These are phyloP conservation scores for Gallinago solitaria DNA, from an alignment of 2,797 vertebrate species.

Conservation along the genomic window DNA sequence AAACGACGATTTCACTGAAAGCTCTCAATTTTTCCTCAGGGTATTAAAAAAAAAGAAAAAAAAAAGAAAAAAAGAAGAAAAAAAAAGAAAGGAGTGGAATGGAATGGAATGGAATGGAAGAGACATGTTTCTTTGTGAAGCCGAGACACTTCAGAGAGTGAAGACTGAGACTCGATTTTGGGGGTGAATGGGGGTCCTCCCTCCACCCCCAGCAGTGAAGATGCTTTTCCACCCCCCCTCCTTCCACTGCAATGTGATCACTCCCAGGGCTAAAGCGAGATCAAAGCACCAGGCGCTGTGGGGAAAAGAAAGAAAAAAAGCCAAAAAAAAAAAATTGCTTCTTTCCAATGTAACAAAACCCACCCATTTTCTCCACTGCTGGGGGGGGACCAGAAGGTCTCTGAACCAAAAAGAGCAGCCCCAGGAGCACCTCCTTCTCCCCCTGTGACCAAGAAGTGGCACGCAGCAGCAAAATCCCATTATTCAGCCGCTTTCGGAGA, in stretches of 20 bases:
- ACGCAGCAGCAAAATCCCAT: background rate
- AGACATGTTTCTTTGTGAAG: background rate
- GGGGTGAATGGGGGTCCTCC: accelerated
- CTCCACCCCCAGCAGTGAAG: background rate
- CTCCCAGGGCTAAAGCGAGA: background rate
- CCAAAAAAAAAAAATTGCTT: background rate
- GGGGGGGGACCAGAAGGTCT: background rate
- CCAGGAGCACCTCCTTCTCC: background rate
- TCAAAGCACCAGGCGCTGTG: background rate
- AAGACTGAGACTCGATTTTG: background rate
- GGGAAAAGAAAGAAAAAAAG: no score
- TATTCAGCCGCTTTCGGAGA: background rate
- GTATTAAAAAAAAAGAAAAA: background rate
- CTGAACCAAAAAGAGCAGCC: background rate
- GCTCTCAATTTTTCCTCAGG: background rate
- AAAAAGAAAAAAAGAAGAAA: background rate
- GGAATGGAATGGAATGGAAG: background rate
- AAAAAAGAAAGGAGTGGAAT: no score
- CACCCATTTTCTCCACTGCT: background rate
- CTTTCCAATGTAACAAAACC: background rate
- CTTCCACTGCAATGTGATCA: background rate
- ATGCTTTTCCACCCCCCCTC: accelerated
- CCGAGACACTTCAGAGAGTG: background rate
- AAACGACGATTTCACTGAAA: background rate
- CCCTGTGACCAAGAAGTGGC: background rate